These are phyloP conservation scores for Agriotes lineatus DNA, from an alignment of 2,888 invertebrate species.

Conservation along the genomic window DNA sequence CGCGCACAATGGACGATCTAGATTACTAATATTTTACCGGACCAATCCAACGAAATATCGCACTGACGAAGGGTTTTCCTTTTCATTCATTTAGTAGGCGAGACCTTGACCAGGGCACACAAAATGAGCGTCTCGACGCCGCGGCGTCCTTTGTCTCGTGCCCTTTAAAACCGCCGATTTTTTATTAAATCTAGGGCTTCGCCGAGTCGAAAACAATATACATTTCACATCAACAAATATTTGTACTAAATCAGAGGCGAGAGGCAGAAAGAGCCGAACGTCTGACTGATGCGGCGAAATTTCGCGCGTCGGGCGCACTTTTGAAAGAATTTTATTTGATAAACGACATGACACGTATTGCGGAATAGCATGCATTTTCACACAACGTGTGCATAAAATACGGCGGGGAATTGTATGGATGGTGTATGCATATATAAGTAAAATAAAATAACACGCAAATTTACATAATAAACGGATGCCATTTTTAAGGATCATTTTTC, in stretches of 20 bases:
- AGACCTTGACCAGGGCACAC: no score
- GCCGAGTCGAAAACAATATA: conserved; percentile 12
- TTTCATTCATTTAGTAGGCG: no score
- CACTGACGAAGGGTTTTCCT: no score
- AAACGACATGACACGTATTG: conserved; percentile 39
- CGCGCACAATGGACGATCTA: no score
- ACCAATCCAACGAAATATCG: no score
- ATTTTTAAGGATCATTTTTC: conserved; percentile 30
- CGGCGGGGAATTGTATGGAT: conserved; percentile 33
- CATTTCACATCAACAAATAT: conserved; percentile 18
- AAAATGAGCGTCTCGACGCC: no score
- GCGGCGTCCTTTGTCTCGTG: no score
- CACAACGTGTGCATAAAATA: conserved; percentile 39
- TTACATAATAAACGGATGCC: conserved; percentile 38
- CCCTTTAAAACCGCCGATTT: no score
- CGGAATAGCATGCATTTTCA: conserved; percentile 40
- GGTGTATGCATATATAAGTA: conserved; percentile 37
- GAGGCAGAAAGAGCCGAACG: conserved; percentile 12
- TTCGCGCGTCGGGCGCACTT: conserved; percentile 1
- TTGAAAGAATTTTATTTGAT: conserved; percentile 34
- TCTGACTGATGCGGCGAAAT: conserved; percentile 10
- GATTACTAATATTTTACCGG: no score
- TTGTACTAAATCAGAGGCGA: conserved; percentile 26
- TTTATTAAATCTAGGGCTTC: background rate
- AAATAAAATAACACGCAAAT: conserved; percentile 35